Conservation (phyloP, 2,797 vertebrate species). For the Poliocrania exsul region DNA sequence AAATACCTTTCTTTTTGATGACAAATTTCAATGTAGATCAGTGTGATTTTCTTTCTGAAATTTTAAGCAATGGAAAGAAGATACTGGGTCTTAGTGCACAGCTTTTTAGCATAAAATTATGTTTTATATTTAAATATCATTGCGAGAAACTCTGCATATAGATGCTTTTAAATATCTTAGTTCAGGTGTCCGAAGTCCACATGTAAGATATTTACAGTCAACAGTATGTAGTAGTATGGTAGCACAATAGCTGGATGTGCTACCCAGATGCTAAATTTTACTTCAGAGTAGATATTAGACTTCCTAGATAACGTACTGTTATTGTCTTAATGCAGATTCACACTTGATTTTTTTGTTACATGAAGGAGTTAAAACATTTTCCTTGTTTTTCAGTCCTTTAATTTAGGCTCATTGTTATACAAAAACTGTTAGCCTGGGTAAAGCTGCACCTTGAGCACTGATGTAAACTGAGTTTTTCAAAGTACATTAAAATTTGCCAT, state of each 20-base stretch:
- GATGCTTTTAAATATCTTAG: background rate
- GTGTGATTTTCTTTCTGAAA: conserved; percentile 9
- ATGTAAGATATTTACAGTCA: background rate
- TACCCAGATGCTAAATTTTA: background rate
- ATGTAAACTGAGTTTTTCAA: conserved; percentile 99
- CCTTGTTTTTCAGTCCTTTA: conserved; percentile 81
- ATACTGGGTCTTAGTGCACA: background rate
- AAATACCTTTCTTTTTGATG: conserved; percentile 12
- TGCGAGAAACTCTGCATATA: background rate
- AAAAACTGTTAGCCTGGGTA: conserved; percentile 92
- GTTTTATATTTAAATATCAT: background rate
- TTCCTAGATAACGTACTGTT: background rate
- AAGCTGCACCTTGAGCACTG: conserved; percentile 89
- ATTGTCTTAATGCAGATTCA: conserved; percentile 23
- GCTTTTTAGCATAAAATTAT: background rate
- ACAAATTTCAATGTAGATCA: background rate
- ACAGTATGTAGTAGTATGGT: background rate
- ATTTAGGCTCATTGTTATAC: conserved; percentile 87
- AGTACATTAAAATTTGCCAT: conserved; percentile 99
- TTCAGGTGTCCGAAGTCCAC: background rate
- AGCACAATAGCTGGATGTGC: background rate
- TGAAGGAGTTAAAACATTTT: conserved; percentile 82
- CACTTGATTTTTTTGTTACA: conserved; percentile 38
- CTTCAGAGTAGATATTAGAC: conserved; percentile 1
- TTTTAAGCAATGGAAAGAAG: background rate